Base-by-base conservation (phyloP, 2,888 invertebrate species). In the Xylota sylvarum region DNA sequence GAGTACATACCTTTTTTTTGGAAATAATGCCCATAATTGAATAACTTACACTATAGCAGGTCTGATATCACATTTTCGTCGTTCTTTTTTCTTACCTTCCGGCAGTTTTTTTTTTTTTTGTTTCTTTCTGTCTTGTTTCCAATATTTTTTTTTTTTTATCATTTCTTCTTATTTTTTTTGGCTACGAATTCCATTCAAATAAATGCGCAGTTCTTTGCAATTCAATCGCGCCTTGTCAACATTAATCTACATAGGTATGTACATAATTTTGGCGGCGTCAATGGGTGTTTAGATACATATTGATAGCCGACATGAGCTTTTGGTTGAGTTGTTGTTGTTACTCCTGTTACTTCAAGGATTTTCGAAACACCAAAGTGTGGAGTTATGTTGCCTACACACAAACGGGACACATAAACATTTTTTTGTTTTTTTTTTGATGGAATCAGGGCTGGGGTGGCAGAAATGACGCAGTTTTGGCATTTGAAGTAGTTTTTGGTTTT, bases 121-220 rank as follows among this genome's bases (percentile, higher is more conserved):
- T 40, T 30, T 62, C 23, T 46, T 46, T 30, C 23, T 17, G 35
- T 52, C 40, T 48, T 40, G 35, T 56, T 60, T 67, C 52, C 23
- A 30, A 9, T 60, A 32, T 50, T 37, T 12, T 5, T 35, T 6
- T 40, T 23, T 14, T 72, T 55, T n/a, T n/a, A n/a, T 40, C 12
- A 4, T n/a, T 65, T 30, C 4, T 35, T 35, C 27, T 35, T n/a
- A 1, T 17, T 35, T 48, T 55, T 64, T 30, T 56, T 48, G 30
- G 30, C 27, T 7, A 43, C 46, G 14, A 64, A 79, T 64, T 74
- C 69, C 73, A 74, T 60, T 19, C 17, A 62, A 56, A 40, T 67
- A 35, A 84, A 74, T 84, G 84, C 84, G 84, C 84, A 84, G 80
- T 84, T 84, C 72, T 69, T 74, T 64, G 62, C 62, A 79, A 62